Conservation (phyloP, 1,140 invertebrate species). For the Heliconius melpomene region DNA sequence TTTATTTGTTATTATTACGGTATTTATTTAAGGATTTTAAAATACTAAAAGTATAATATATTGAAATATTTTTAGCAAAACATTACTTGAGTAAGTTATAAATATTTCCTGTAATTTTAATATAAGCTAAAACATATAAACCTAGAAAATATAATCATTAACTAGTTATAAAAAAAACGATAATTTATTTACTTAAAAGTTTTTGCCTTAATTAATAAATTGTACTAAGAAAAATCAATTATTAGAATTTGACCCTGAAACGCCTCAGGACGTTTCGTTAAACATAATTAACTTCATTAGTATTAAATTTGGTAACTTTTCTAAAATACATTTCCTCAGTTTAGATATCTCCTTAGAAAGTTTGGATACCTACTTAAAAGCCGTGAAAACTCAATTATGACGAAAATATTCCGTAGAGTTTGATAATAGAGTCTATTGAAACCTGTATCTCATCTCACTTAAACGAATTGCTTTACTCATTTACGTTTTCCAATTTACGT, state of each 20-base stretch:
- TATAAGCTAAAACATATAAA: no score
- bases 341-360: not conserved
- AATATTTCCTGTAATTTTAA: no score
- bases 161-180: not conserved
- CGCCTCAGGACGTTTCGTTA: not conserved
- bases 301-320: not conserved
- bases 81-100: no score
- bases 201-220: not conserved
- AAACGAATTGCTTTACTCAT: constrained; percentile 10
- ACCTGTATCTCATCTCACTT: not conserved
- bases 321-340: not conserved
- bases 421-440: constrained; percentile 1
- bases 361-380: not conserved
- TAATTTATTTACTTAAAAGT: not conserved
- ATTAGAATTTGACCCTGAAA: not conserved
- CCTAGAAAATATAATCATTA: not conserved
- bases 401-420: not conserved
- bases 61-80: no score
- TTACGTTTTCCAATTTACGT: constrained; percentile 10
- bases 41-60: no score
- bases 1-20: no score
- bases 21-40: no score
- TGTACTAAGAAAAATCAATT: not conserved
- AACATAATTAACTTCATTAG: not conserved
- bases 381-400: not conserved